phyloP scores from a whole-genome alignment of 2,888 invertebrate species.

The Agapetus fuscipes region DNA sequence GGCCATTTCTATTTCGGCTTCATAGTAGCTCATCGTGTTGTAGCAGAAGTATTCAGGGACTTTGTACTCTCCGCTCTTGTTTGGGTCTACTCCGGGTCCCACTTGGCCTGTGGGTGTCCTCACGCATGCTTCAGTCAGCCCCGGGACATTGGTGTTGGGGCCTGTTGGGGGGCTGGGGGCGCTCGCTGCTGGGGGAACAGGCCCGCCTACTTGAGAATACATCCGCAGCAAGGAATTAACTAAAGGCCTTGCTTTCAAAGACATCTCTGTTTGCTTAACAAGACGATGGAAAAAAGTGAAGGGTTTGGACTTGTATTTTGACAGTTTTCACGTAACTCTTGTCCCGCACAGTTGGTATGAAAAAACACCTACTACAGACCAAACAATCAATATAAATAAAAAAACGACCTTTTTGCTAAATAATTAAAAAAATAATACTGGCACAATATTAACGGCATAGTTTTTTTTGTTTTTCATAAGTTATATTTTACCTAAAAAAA shows the following conservation, averaged over 20 bases:
- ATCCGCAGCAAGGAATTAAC: background rate
- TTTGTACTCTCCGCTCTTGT: constrained; percentile 64
- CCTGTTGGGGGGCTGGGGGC: constrained; percentile 23
- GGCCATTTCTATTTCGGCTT: constrained; percentile 79
- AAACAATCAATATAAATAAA: too few species aligned
- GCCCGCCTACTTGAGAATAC: constrained; percentile 10
- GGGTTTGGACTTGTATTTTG: too few species aligned
- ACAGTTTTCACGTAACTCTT: too few species aligned
- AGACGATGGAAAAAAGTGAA: too few species aligned
- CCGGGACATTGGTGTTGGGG: constrained; percentile 41
- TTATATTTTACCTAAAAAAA: too few species aligned
- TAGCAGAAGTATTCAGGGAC: constrained; percentile 84
- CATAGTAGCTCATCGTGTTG: constrained; percentile 64
- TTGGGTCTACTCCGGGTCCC: constrained; percentile 59
- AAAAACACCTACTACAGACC: too few species aligned
- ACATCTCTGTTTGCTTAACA: background rate
- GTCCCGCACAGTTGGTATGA: too few species aligned
- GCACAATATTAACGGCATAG: too few species aligned
- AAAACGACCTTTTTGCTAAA: too few species aligned
- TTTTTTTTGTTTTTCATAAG: too few species aligned
- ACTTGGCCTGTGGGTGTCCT: constrained; percentile 46
- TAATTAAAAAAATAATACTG: too few species aligned
- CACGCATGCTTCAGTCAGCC: constrained; percentile 52
- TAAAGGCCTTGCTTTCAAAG: background rate
- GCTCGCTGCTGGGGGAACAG: constrained; percentile 1